Evolutionary conservation across 2,888 invertebrate genomes (phyloP), one percentile per base, ranked within the genome.

Genomic region (Portevinia maculata): DNA sequence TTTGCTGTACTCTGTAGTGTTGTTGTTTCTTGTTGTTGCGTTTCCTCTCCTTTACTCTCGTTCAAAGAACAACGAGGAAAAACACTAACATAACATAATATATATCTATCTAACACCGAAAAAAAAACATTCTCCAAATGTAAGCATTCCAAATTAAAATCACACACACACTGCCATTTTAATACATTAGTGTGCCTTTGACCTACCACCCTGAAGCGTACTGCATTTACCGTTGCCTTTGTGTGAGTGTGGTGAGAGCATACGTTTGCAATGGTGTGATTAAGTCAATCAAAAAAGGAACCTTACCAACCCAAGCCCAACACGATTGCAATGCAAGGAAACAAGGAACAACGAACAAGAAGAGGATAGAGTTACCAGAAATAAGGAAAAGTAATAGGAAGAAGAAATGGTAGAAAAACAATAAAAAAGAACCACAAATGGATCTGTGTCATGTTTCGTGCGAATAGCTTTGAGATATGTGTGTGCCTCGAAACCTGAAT

Each of bases 401-500:
- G 34, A 34, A 44, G 44, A 44, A 41, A 39, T 50, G n/a, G 5
- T 7, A 13, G 39, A 15, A 30, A 70, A 3, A 19, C 9, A 41
- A 44, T 17, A 64, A 34, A 13, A 41, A 59, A 24, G 24, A 57
- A 34, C 28, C 19, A 21, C 44, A 17, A 44, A 64, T 64, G 69
- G 64, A 81, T 81, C 57, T 81, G 79, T 81, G 75, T 75, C 79
- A 81, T 75, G 75, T 75, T 78, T 57, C 28, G 19, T 59, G 59
- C 52, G 62, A 70, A 52, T 34, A 69, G 70, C 70, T 62, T 41
- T 59, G 57, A 17, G 30, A 50, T 17, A 19, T 28, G 50, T 55
- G 57, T 62, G 41, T 59, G 59, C 19, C 24, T 17, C 13, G 15
- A 78, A 79, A 79, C 79, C 73, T 79, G 79, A 79, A 79, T 44